A percentile compares a stretch with the other conserved stretches of the same genome.
phyloP scores from a whole-genome alignment of 1,140 invertebrate species.

The Drosophila melanica region DNA sequence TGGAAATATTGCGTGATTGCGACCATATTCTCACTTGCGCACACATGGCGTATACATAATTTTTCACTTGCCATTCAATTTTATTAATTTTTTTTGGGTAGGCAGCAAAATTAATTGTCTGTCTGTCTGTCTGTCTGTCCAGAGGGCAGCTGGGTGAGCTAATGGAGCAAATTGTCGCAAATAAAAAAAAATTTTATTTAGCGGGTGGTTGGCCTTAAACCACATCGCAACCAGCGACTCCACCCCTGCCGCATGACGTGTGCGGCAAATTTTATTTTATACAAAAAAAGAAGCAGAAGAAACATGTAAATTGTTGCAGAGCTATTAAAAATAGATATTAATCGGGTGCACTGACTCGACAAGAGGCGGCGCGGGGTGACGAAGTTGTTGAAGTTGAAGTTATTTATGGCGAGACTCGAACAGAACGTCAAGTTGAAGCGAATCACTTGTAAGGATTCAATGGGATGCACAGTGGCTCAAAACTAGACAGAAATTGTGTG shows the following conservation, averaged over 20 bases:
- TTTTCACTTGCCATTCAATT: constrained; percentile 27
- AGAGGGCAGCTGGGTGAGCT: constrained; percentile 59
- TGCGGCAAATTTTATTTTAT: constrained; percentile 50
- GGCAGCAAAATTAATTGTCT: constrained; percentile 58
- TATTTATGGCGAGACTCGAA: constrained; percentile 38
- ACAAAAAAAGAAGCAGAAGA: background rate
- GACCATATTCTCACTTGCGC: constrained; percentile 37
- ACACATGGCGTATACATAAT: constrained; percentile 71
- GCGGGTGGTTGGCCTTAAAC: constrained; percentile 49
- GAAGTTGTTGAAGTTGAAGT: constrained; percentile 24
- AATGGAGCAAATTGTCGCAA: constrained; percentile 57
- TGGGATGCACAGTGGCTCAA: constrained; percentile 18
- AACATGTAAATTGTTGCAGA: background rate
- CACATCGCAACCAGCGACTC: constrained; percentile 28
- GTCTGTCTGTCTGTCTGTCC: background rate
- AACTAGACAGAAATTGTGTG: background rate
- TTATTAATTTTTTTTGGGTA: constrained; percentile 9
- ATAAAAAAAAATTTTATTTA: constrained; percentile 27
- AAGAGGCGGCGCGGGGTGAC: constrained; percentile 24
- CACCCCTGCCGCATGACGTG: constrained; percentile 57
- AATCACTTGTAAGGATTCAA: constrained; percentile 57
- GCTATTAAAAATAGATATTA: constrained; percentile 50
- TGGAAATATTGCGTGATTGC: constrained; percentile 64
- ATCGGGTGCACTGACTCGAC: constrained; percentile 61
- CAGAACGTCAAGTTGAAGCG: constrained; percentile 4